Percentiles rank a stretch among this genome's conserved stretches.
phyloP scores from a whole-genome alignment of 2,888 invertebrate genomes.

The Leptinotarsa haldemani region DNA sequence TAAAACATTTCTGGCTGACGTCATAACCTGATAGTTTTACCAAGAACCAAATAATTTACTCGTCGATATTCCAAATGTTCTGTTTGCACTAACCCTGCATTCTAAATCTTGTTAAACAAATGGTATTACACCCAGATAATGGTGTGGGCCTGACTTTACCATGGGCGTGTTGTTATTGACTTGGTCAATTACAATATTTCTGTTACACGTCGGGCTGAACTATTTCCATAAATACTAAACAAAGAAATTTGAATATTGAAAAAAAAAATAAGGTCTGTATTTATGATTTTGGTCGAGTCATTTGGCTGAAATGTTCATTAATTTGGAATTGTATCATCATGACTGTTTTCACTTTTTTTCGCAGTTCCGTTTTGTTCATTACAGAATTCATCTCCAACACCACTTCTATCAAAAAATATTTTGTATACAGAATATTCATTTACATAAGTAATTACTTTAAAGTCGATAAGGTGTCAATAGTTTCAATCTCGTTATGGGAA shows the following conservation, averaged over 20 bases:
- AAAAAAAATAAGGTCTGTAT: too few species aligned
- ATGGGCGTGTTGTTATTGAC: conserved; percentile 36
- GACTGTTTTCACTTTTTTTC: not conserved
- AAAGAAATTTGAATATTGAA: not conserved
- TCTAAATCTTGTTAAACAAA: conserved; percentile 38
- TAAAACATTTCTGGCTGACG: too few species aligned
- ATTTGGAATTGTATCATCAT: too few species aligned
- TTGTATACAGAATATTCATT: too few species aligned
- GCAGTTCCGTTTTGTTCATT: not conserved
- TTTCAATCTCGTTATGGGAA: too few species aligned
- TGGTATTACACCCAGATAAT: conserved; percentile 39
- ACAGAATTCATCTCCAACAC: not conserved
- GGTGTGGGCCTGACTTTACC: conserved; percentile 32
- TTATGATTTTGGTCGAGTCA: not conserved
- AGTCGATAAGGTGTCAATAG: too few species aligned
- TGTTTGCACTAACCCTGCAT: not conserved
- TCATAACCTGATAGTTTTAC: too few species aligned
- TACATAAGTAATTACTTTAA: too few species aligned
- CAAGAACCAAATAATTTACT: too few species aligned
- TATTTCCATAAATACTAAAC: conserved; percentile 13
- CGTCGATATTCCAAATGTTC: too few species aligned
- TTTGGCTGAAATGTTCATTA: too few species aligned
- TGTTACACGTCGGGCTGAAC: conserved; percentile 14
- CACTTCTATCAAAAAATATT: too few species aligned
- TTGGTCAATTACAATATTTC: conserved; percentile 26